Base-by-base conservation (phyloP, 2,888 invertebrate genomes). In the Calameuta filiformis region DNA sequence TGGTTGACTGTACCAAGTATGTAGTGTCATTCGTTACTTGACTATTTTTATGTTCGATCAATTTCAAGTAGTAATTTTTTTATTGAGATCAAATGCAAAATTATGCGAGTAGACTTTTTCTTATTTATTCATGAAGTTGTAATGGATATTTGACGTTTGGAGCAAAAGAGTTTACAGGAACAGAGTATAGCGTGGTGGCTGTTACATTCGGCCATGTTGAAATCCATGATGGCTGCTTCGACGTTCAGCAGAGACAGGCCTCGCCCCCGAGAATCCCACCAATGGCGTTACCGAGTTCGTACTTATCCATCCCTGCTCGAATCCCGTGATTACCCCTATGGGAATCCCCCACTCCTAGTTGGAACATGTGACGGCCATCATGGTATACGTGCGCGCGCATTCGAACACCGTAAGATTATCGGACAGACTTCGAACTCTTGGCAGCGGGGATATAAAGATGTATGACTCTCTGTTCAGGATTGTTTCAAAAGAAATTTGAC, bases 151-250 rank as follows among this genome's bases (percentile, higher is more conserved):
- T 33, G 15, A 33, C 30, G 31, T 15, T 71, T 15, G 12, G 31
- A 71, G 71, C 33, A 15, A 33, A 12, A 23, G 71, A 79, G 76
- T 79, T 73, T 78, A 77, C 73, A 75, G 74, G 77, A 77, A 76
- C 79, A 75, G 56, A 77, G 68, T 73, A 68, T 35, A 69, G 77
- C 40, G 40, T 56, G 40, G 23, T 56, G 40, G 23, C 40, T 23
- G 40, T 56, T 56, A 23, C 33, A 71, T 71, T 71, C 87, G 82
- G 89, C 90, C 90, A 90, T 89, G 80, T 85, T 90, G 87, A 83
- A 89, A 89, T 89, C 84, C 90, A 91, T 90, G 88, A 91, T 91
- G 91, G 91, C 91, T 85, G 90, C 87, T 83, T 83, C 84, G 81
- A 83, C 83, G 85, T 85, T 87, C 83, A 85, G 81, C 79, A 77